Percentiles rank a stretch among this genome's conserved stretches.
Conservation (phyloP, 1,140 invertebrate genomes). For the Hyles euphorbiae region DNA sequence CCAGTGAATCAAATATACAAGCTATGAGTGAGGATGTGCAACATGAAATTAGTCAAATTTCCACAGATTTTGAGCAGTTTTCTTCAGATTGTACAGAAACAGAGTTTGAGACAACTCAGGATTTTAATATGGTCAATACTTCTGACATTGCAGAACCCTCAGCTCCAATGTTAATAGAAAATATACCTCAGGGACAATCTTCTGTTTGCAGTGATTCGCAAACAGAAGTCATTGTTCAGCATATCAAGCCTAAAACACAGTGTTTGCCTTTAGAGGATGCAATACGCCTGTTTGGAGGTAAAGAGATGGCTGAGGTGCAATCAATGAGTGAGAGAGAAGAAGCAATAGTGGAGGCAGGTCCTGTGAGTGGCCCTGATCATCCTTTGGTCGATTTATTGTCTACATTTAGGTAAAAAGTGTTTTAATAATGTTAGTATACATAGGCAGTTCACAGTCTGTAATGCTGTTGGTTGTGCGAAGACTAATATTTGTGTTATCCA, state of each 20-base stretch:
- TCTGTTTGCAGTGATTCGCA: background rate
- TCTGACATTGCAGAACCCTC: constrained; percentile 31
- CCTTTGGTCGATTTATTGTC: constrained; percentile 60
- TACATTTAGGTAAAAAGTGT: constrained; percentile 45
- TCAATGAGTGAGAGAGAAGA: constrained; percentile 56
- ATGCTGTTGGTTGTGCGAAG: background rate
- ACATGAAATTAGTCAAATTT: no score
- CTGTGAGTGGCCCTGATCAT: constrained; percentile 47
- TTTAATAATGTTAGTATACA: background rate
- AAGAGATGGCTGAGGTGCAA: constrained; percentile 48
- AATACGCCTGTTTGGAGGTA: constrained; percentile 46
- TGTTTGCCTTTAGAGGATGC: constrained; percentile 54
- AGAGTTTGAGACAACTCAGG: background rate
- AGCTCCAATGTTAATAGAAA: constrained; percentile 47
- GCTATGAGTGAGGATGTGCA: no score
- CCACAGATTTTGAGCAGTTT: no score
- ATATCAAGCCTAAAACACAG: constrained; percentile 29
- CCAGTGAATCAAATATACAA: background rate
- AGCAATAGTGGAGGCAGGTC: constrained; percentile 49
- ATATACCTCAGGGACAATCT: constrained; percentile 3
- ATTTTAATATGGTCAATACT: background rate
- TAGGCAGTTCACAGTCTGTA: background rate
- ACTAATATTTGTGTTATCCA: no score
- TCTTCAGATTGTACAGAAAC: no score
- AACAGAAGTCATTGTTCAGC: background rate